Percentiles rank a stretch among this genome's conserved stretches.
These are phyloP conservation scores for Ceratitis capitata DNA, from an alignment of 1,140 invertebrate species.

Conservation along the genomic window DNA sequence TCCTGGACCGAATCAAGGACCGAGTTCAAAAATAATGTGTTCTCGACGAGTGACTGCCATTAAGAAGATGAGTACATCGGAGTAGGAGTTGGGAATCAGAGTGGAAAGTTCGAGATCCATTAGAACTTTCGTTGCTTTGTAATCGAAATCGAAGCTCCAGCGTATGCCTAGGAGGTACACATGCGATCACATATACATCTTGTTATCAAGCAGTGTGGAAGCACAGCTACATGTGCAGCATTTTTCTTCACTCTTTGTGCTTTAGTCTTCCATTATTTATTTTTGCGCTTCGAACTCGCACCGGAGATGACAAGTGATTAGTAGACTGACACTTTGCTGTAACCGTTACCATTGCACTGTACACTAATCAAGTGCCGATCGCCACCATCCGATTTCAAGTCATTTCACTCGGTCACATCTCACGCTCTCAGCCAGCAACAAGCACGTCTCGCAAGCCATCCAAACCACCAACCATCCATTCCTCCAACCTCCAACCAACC, in stretches of 20 bases:
- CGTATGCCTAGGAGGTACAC: too few relatives aligned
- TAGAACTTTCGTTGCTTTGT: too few relatives aligned
- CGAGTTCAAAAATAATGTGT: too few relatives aligned
- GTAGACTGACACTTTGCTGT: conserved; percentile 26
- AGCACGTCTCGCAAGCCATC: neutral
- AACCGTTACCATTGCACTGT: conserved; percentile 13
- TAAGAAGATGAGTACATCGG: too few relatives aligned
- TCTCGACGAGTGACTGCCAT: too few relatives aligned
- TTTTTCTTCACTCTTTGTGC: neutral
- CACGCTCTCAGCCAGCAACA: neutral
- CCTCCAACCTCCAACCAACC: neutral
- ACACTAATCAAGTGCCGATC: conserved; percentile 19
- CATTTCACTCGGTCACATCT: neutral
- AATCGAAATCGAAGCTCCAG: too few relatives aligned
- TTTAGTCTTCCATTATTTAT: neutral
- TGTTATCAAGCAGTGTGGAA: neutral
- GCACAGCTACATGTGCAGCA: neutral
- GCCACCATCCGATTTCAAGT: neutral
- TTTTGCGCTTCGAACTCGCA: neutral
- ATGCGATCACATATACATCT: neutral
- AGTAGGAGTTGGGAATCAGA: too few relatives aligned
- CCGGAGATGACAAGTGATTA: conserved; percentile 30
- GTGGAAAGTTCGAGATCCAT: too few relatives aligned
- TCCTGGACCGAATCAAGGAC: too few relatives aligned
- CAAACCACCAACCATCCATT: neutral